These are phyloP conservation scores for Chlamydotis undulata DNA, from an alignment of 2,113 vertebrate species.

Conservation along the genomic window DNA sequence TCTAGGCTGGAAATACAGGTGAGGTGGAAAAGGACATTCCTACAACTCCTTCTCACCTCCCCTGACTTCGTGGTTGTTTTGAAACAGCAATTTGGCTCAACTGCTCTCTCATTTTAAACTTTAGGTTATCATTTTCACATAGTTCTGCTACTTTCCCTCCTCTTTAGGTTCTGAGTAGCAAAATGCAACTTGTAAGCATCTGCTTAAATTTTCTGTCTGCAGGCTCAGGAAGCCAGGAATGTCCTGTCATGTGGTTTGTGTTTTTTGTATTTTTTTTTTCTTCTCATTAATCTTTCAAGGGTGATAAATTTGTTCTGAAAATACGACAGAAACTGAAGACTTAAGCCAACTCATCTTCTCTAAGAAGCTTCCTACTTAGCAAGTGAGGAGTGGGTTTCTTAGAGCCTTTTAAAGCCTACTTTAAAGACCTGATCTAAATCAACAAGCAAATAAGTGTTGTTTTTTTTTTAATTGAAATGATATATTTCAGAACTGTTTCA, in stretches of 20 bases:
- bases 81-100: background rate
- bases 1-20: background rate
- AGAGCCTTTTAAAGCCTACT: background rate
- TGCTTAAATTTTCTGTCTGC: background rate
- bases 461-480: background rate
- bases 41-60: background rate
- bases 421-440: background rate
- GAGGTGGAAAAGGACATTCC: background rate
- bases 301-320: background rate
- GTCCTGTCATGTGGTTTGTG: background rate
- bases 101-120: background rate
- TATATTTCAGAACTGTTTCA: background rate
- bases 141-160: background rate
- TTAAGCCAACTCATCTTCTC: background rate
- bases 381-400: background rate
- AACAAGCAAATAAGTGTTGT: background rate
- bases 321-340: background rate
- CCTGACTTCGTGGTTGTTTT: background rate
- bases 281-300: background rate
- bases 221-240: background rate
- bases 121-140: background rate
- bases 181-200: background rate
- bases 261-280: accelerated
- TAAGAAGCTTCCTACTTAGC: background rate
- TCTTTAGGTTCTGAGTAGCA: background rate